Conservation (phyloP, 2,113 vertebrate genomes). For the Myotis yumanensis region DNA sequence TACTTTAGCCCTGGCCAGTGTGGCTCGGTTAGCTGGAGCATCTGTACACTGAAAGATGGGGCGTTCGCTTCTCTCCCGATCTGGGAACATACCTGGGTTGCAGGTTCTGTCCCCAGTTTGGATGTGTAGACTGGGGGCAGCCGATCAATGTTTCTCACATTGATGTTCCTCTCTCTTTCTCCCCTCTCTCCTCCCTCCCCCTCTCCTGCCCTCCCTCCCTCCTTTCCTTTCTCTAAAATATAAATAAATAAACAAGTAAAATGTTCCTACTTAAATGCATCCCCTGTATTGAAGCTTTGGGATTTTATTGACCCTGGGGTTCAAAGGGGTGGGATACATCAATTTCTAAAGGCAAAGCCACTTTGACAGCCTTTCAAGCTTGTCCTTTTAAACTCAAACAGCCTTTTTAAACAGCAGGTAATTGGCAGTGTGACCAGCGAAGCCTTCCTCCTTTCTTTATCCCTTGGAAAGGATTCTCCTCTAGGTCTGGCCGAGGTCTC, state of each 20-base stretch:
- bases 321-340: not conserved
- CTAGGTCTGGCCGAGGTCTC: not conserved
- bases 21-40: no score
- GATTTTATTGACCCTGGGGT: not conserved
- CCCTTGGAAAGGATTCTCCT: not conserved
- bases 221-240: no score
- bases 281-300: not conserved
- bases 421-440: not conserved
- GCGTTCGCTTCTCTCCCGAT: no score
- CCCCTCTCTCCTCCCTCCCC: no score
- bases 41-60: no score
- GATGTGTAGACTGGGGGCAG: no score
- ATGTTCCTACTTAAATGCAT: not conserved
- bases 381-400: not conserved
- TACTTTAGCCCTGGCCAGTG: no score
- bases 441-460: not conserved
- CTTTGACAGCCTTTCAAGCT: not conserved
- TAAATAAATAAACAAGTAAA: not conserved
- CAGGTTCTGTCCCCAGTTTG: no score
- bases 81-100: no score
- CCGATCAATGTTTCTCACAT: no score
- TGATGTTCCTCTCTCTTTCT: no score
- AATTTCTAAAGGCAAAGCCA: conserved; percentile 40
- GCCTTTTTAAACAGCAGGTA: not conserved
- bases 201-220: no score